phyloP scores from a whole-genome alignment of 2,888 invertebrate species.

The Parapristionchus giblindavisi region DNA sequence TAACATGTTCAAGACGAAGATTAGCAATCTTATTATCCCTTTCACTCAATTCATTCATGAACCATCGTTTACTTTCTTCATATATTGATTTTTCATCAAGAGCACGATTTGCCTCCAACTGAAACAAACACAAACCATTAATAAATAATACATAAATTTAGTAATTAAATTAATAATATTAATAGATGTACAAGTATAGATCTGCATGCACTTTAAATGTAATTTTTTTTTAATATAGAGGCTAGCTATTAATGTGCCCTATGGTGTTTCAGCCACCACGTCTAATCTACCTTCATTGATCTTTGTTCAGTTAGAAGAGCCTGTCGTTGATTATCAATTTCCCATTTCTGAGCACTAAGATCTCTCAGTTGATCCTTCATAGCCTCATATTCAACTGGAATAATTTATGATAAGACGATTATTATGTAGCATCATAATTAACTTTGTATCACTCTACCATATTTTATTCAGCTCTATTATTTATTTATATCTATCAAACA shows the following conservation, averaged over 20 bases:
- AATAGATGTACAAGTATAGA: no score
- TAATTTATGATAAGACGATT: no score
- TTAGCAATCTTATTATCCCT: slow-evolving; percentile 54
- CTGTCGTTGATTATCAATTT: slow-evolving; percentile 10
- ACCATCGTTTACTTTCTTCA: slow-evolving; percentile 48
- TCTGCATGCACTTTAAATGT: no score
- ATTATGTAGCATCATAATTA: no score
- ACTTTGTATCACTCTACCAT: not conserved
- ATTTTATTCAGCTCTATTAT: not conserved
- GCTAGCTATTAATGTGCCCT: no score
- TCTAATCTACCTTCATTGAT: not conserved
- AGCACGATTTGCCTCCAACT: slow-evolving; percentile 29
- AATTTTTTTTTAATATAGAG: no score
- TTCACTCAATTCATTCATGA: slow-evolving; percentile 56
- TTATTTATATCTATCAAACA: no score
- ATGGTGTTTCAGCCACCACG: not conserved
- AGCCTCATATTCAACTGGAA: slow-evolving; percentile 20
- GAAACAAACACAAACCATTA: not conserved
- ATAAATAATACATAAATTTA: no score
- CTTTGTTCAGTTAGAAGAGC: not conserved
- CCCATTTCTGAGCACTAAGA: not conserved
- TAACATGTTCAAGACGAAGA: slow-evolving; percentile 55
- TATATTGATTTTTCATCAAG: slow-evolving; percentile 47
- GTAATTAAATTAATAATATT: not conserved
- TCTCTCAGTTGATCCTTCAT: slow-evolving; percentile 34